phyloP scores from a whole-genome alignment of 2,888 invertebrate species.

The Listrodromus nycthemerus region DNA sequence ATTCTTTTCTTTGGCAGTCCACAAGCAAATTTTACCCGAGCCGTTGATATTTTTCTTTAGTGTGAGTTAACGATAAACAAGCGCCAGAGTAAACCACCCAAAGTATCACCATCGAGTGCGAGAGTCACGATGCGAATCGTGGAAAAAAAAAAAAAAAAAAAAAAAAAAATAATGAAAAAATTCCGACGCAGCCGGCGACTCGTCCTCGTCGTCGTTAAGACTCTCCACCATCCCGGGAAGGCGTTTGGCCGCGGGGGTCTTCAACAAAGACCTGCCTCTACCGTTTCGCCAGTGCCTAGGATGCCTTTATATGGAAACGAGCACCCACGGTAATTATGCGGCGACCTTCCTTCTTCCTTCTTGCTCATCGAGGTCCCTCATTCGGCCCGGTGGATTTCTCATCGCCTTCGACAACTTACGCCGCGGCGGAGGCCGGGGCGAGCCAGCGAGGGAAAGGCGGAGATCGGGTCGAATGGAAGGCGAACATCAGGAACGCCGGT shows the following conservation, averaged over 20 bases:
- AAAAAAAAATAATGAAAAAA: constrained; percentile 64
- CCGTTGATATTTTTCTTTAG: no score
- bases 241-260: constrained; percentile 56
- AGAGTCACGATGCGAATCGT: constrained; percentile 26
- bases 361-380: constrained; percentile 29
- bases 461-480: constrained; percentile 22
- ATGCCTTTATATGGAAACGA: constrained; percentile 19
- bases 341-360: constrained; percentile 38
- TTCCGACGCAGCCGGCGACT: constrained; percentile 44
- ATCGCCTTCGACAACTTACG: constrained; percentile 30
- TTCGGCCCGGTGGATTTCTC: background rate
- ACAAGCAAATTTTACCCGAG: no score
- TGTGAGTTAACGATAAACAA: background rate
- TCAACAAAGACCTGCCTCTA: constrained; percentile 54
- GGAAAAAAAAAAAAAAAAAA: constrained; percentile 24
- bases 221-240: constrained; percentile 2
- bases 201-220: constrained; percentile 49
- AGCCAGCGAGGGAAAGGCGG: background rate
- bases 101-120: background rate
- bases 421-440: constrained; percentile 25
- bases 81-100: background rate
- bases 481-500: constrained; percentile 26
- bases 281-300: constrained; percentile 20
- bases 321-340: constrained; percentile 54
- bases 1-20: no score